phyloP scores from a whole-genome alignment of 2,113 vertebrate species.

The Tinamus guttatus region DNA sequence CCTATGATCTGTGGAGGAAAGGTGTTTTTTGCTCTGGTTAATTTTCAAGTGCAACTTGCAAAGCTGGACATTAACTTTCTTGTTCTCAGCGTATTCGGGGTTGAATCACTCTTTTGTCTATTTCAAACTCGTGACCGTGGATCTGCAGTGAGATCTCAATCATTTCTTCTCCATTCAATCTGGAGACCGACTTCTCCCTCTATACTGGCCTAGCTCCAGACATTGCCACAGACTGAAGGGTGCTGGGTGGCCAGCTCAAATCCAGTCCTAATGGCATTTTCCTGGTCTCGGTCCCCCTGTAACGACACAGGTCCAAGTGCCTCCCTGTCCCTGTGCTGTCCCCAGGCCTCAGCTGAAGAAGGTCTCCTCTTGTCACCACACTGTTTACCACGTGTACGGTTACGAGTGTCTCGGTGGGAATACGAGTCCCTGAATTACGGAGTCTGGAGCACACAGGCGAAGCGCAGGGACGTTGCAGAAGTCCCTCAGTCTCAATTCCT shows the following conservation, averaged over 20 bases:
- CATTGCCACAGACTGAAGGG: not conserved
- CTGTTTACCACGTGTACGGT: not conserved
- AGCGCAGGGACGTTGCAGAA: not conserved
- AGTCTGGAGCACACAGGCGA: not conserved
- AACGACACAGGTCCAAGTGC: not conserved
- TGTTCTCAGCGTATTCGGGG: not conserved
- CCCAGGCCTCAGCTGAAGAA: not conserved
- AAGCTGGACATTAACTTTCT: not conserved
- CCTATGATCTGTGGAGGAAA: not conserved
- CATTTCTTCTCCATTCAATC: not conserved
- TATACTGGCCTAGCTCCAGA: not conserved
- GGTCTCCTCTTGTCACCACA: not conserved
- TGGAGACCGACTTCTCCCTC: not conserved
- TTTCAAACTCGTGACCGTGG: not conserved
- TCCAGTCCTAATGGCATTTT: not conserved
- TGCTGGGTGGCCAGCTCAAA: not conserved
- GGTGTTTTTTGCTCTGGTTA: not conserved
- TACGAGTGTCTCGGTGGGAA: not conserved
- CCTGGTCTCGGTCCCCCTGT: not conserved
- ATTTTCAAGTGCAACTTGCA: not conserved
- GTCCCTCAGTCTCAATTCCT: not conserved
- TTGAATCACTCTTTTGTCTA: not conserved
- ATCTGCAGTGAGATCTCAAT: not conserved
- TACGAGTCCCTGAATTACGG: not conserved
- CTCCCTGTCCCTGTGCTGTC: slow-evolving; percentile 39